Base-by-base conservation (phyloP, 1,140 invertebrate genomes). In the Aricia agestis region DNA sequence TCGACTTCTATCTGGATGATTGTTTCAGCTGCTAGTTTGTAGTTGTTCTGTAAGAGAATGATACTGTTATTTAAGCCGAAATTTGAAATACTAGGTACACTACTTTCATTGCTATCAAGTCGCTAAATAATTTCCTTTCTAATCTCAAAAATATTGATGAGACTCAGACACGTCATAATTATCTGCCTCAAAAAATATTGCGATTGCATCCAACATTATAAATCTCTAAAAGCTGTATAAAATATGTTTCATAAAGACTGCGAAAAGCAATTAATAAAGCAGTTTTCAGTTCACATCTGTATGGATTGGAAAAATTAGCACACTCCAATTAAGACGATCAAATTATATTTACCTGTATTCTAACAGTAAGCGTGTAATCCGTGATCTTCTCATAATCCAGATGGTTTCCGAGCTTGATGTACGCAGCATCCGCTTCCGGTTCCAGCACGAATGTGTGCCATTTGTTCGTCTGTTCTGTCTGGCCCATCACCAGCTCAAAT, bases 301-400 rank as follows among this genome's bases (percentile, higher is more conserved):
- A 25, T 2, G 25, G 25, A 25, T 25, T 25, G 1, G 25, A 25
- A 25, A 25, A 25, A 25, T 25, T 3, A 25, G 13, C 11, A 11
- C 45, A 52, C 1, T 13, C 1, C 45, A 13, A 4, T 52, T 13
- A 6, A 52, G 13, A 52, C 10, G 13, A 52, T 2, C 45, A 6
- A 52, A 13, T 0, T 5, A 32, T 5, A 36, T 36, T 36, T 84
- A 92, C 91, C 90, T 93, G 92, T 70, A 96, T 96, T 77, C 95
- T 93, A 74, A 98, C 94, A 52, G 96, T 97, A 18, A 98, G 91
- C 4, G 94, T 95, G 80, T 98, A 98, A 74, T 96, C 94, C 0
- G 94, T 95, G 68, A 96, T 96, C 65, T 94, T 94, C 91, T 98
- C 97, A 84, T 96, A 98, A 91, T 98, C 97, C 61, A 98, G 92